phyloP scores from a whole-genome alignment of 1,140 invertebrate genomes.

The Fopius arisanus region DNA sequence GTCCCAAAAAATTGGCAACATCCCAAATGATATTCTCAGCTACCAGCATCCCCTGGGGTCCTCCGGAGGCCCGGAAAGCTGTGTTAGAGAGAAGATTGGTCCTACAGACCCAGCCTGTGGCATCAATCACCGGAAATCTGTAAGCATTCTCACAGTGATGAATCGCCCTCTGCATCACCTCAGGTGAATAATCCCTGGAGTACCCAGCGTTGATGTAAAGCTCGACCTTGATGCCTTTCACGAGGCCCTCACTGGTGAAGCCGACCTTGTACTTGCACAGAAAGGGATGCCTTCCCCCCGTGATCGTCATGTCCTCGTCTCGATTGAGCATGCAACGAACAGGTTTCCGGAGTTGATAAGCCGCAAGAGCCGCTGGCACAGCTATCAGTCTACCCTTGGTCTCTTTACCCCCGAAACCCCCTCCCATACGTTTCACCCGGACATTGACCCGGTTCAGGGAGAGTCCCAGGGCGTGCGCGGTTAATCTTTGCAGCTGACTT shows the following conservation, averaged over 20 bases:
- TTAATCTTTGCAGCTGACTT: conserved; percentile 77
- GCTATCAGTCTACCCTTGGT: conserved; percentile 72
- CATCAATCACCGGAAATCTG: conserved; percentile 74
- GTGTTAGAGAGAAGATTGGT: conserved; percentile 91
- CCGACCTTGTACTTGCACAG: conserved; percentile 86
- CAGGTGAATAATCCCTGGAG: conserved; percentile 80
- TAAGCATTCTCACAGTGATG: conserved; percentile 84
- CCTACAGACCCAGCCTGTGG: conserved; percentile 77
- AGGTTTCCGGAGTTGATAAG: conserved; percentile 70
- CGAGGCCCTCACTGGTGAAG: conserved; percentile 77
- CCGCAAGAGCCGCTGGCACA: conserved; percentile 75
- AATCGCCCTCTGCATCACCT: conserved; percentile 80
- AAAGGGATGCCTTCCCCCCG: conserved; percentile 89
- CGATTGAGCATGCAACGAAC: conserved; percentile 90
- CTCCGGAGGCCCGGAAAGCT: conserved; percentile 89
- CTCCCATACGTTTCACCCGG: conserved; percentile 87
- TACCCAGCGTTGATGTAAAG: conserved; percentile 87
- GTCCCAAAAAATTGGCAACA: conserved; percentile 76
- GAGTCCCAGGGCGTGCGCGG: conserved; percentile 77
- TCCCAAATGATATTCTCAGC: conserved; percentile 81
- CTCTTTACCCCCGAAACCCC: conserved; percentile 97
- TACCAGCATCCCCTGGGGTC: conserved; percentile 88
- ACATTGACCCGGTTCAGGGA: conserved; percentile 79
- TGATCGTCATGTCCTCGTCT: conserved; percentile 93
- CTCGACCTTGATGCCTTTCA: conserved; percentile 76